Conservation (phyloP, 2,797 vertebrate species). For the Florisuga fusca region DNA sequence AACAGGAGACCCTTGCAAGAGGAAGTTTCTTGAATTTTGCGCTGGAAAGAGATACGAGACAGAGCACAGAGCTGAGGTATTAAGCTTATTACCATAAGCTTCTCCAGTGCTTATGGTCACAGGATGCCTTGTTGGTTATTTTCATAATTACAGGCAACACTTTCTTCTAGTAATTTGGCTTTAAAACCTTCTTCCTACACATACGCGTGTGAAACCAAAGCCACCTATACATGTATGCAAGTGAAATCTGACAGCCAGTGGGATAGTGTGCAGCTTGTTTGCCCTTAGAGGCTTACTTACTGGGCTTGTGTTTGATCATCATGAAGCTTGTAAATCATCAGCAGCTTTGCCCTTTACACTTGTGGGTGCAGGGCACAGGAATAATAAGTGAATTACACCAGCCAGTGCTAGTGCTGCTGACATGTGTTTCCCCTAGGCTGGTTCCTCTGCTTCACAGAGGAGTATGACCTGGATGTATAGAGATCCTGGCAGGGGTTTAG, state of each 20-base stretch:
- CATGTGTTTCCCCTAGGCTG: background rate
- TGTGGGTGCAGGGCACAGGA: background rate
- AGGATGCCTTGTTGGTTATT: background rate
- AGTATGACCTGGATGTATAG: too few relatives aligned
- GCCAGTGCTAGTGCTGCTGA: background rate
- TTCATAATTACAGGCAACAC: background rate
- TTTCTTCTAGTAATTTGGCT: background rate
- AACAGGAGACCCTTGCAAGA: background rate
- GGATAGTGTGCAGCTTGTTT: background rate
- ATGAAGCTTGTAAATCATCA: background rate
- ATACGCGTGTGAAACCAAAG: background rate
- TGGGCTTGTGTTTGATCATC: background rate
- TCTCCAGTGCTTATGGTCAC: background rate
- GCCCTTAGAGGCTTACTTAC: background rate
- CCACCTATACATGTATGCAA: accelerated
- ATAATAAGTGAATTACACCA: background rate
- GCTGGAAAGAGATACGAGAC: background rate
- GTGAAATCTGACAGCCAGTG: background rate
- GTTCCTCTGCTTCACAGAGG: background rate
- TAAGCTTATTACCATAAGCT: too few relatives aligned
- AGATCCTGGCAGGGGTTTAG: background rate
- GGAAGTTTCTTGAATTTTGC: background rate
- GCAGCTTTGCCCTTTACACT: background rate
- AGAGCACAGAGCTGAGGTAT: background rate
- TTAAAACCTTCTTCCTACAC: background rate